These are phyloP conservation scores for Hypothenemus hampei DNA, from an alignment of 1,140 invertebrate species.

Conservation along the genomic window DNA sequence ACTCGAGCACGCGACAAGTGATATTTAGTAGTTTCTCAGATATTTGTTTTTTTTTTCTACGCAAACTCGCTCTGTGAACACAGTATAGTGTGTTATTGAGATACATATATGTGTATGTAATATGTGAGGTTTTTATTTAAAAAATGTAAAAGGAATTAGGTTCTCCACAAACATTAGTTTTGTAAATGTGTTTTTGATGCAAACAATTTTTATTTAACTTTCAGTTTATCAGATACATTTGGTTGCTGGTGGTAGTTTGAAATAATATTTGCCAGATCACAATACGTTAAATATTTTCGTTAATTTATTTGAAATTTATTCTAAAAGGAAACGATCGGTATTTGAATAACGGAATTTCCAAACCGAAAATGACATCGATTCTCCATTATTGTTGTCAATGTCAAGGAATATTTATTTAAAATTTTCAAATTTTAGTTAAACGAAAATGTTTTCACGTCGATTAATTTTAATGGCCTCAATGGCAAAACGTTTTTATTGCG, in stretches of 20 bases:
- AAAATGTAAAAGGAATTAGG: conserved; percentile 25
- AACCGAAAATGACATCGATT: no score
- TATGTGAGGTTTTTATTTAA: conserved; percentile 20
- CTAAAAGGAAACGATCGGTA: not conserved
- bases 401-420: no score
- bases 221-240: conserved; percentile 32
- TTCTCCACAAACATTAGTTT: conserved; percentile 25
- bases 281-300: conserved; percentile 23
- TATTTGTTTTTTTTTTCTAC: conserved; percentile 15
- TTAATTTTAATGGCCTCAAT: no score
- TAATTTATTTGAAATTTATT: conserved; percentile 23
- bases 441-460: not conserved
- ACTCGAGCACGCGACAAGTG: conserved; percentile 16
- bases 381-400: no score
- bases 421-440: not conserved
- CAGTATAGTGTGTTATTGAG: no score
- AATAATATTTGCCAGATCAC: conserved; percentile 29
- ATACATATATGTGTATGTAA: no score
- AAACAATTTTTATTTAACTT: conserved; percentile 33
- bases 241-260: conserved; percentile 17
- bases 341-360: not conserved
- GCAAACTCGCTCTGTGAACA: conserved; percentile 7
- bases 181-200: conserved; percentile 26
- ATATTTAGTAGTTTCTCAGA: conserved; percentile 17
- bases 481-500: conserved; percentile 65